A percentile compares a stretch with the other conserved stretches of the same genome.
Conservation (phyloP, 2,113 vertebrate species). For the Solea solea region DNA sequence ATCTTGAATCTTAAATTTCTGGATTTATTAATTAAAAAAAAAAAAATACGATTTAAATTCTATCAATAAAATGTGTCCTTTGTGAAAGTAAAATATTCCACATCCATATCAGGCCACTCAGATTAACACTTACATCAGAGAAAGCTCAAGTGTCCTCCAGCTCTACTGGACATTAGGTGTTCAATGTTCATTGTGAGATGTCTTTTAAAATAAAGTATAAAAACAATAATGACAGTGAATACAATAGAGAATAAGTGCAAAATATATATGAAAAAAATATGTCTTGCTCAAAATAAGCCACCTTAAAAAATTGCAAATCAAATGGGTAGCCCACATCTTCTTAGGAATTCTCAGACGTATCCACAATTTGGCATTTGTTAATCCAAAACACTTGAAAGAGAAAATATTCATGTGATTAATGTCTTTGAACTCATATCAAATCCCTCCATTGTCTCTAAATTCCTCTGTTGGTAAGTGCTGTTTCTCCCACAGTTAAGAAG, state of each 20-base stretch:
- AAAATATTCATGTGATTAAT: slow-evolving; percentile 78
- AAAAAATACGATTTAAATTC: slow-evolving; percentile 41
- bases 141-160: slow-evolving; percentile 1
- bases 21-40: not conserved
- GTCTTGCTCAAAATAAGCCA: slow-evolving; percentile 9
- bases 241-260: not conserved
- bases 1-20: not conserved
- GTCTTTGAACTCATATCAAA: slow-evolving; percentile 76
- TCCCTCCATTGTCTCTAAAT: slow-evolving; percentile 73
- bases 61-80: slow-evolving; percentile 49
- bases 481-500: slow-evolving; percentile 64
- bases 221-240: not conserved
- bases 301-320: slow-evolving; percentile 17
- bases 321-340: slow-evolving; percentile 30
- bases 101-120: slow-evolving; percentile 23
- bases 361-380: slow-evolving; percentile 64
- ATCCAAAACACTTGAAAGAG: slow-evolving; percentile 61
- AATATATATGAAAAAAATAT: not conserved
- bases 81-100: slow-evolving; percentile 39
- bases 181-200: not conserved
- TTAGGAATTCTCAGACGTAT: slow-evolving; percentile 71
- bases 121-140: slow-evolving; percentile 8
- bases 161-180: not conserved
- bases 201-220: not conserved
- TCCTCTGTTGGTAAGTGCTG: slow-evolving; percentile 73